Base-by-base conservation (phyloP, 2,797 vertebrate species). In the Melanotaenia pygmaea region DNA sequence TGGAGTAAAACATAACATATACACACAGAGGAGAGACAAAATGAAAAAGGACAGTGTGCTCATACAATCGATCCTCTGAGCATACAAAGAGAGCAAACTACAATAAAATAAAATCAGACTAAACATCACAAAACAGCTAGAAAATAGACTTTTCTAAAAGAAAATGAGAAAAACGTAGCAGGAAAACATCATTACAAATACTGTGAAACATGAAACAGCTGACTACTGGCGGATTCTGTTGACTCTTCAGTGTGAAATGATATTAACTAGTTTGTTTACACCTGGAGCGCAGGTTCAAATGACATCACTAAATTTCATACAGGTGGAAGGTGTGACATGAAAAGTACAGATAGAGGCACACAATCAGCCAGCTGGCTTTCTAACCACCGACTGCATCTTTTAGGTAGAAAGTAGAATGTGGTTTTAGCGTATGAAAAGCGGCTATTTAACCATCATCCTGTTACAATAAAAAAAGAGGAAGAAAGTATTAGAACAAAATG, bases 341-440 rank as follows among this genome's bases (percentile, higher is more conserved):
- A 80, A 67, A 80, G 76, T 72, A 86, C 72, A 82, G 74, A 72
- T 83, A 89, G 74, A 92, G 90, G 89, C 89, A 92, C 89, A 88
- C 80, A 79, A 83, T 88, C 86, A 89, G 87, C 71, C 88, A 88
- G 73, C 67, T 77, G 85, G 85, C 74, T 60, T 77, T 78, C 70
- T 71, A 76, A 86, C 82, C 85, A 79, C 80, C 61, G 80, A 85
- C 88, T 84, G 78, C 54, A 28, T 76, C 58, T 70, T 88, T 85
- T 83, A 78, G 81, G 83, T 86, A 86, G 71, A 91, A 88, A 85
- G 80, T 75, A 87, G 82, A 72, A 60, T 69, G 72, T 77, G 69
- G 47, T 81, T 62, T 85, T 57, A 72, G 66, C 53, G 62, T 9
- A 34, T 76, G 75, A 83, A 54, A 70, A 85, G 71, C 76, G 50